Base-by-base conservation (phyloP, 1,140 invertebrate genomes). In the Sweltsa coloradensis region DNA sequence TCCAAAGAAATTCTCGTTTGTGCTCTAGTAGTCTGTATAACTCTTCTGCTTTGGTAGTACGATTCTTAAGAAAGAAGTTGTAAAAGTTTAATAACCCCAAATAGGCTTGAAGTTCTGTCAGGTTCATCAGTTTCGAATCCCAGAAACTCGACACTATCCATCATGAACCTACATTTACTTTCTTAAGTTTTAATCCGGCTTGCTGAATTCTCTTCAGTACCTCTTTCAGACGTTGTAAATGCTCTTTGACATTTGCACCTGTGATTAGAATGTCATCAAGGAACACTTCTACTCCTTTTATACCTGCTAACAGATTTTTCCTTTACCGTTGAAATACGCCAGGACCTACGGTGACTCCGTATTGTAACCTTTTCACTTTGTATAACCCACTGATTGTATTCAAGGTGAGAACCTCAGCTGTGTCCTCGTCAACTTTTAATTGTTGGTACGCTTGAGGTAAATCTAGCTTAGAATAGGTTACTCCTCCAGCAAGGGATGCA, bases 301-400 rank as follows among this genome's bases (percentile, higher is more conserved):
- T 50, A 2, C 49, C 58, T 27, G 19, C 6, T 18, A 65, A 43
- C 7, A 60, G 50, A 36, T 55, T 37, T 29, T 67, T 60, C 43
- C 67, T 62, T 24, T 60, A 53, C 5, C 56, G 40, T 47, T 67
- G 64, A 42, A 63, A 66, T 26, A 60, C 56, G 2, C 50, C 47
- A 0, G 59, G 56, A 13, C 58, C 58, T 13, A 57, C 52, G 3
- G 54, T 53, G 1, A 68, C 44, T 0, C 66, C 67, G 53, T 62
- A 67, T 22, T 58, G 55, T 18, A 68, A 42, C 36, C 59, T 50
- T 9, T 49, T 64, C 49, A 56, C 63, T 26, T 50, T 18, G 37
- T 56, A 65, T 2, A 61, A 36, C 13, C 64, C 65, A 37, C 54
- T 13, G 34, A 57, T 26, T 29, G 51, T 50, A 24, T 22, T 26